These are phyloP conservation scores for Oryzias celebensis DNA, from an alignment of 2,113 vertebrate genomes.

Conservation along the genomic window DNA sequence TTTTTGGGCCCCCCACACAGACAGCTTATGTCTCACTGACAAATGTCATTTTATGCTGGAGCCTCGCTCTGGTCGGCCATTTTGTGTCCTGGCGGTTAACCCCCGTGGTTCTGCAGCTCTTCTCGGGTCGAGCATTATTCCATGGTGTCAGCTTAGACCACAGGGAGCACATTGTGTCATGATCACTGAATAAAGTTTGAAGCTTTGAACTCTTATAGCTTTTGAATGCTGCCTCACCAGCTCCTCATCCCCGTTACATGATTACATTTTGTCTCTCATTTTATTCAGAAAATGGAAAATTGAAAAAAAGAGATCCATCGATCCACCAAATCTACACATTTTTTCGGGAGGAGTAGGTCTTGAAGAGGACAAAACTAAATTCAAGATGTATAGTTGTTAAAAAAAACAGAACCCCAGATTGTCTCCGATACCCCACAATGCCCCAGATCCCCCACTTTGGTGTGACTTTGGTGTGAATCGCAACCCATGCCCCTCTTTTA, in stretches of 20 bases:
- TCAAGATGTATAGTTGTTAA: neutral
- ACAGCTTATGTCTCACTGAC: conserved; percentile 52
- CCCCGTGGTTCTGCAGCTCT: conserved; percentile 12
- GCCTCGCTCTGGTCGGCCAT: conserved; percentile 52
- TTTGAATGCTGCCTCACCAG: conserved; percentile 32
- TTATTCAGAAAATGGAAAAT: conserved; percentile 33
- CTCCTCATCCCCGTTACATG: conserved; percentile 58
- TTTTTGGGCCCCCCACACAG: conserved; percentile 31
- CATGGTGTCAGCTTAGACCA: conserved; percentile 33
- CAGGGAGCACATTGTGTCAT: conserved; percentile 52
- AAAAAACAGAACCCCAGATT: neutral
- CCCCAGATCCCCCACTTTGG: neutral
- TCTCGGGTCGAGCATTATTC: conserved; percentile 34
- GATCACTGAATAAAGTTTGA: conserved; percentile 42
- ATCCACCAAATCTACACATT: neutral
- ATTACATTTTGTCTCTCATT: conserved; percentile 45
- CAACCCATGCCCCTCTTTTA: neutral
- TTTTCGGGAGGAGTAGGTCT: neutral
- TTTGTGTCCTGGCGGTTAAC: conserved; percentile 42
- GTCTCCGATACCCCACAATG: neutral
- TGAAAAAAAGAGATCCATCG: conserved; percentile 12
- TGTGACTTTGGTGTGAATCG: neutral
- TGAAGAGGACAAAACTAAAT: neutral
- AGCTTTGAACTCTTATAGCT: conserved; percentile 42
- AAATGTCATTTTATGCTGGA: conserved; percentile 54